Evolutionary conservation across 2,888 invertebrate species (phyloP).

Genomic region (Pseudococcus longispinus): DNA sequence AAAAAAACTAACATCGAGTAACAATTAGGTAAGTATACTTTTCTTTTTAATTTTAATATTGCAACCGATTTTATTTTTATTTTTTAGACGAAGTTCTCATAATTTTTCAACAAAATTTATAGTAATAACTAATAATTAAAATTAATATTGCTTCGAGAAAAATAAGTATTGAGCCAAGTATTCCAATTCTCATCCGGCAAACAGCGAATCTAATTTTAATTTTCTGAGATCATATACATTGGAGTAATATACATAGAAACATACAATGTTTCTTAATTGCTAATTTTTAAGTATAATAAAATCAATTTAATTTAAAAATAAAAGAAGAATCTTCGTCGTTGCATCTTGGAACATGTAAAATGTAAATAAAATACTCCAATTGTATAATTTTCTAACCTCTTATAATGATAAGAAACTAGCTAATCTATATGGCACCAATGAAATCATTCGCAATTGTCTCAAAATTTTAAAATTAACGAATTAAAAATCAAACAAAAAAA

Average conservation of each 20-base stretch:
- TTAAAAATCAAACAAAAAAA: neutral
- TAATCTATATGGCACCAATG: constrained; percentile 41
- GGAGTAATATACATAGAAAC: neutral
- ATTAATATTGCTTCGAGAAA: neutral
- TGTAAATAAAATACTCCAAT: neutral
- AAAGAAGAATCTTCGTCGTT: neutral
- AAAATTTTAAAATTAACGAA: neutral
- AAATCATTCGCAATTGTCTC: constrained; percentile 10
- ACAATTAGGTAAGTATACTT: neutral
- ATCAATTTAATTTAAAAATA: neutral
- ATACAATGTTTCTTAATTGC: neutral
- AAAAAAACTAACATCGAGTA: constrained; percentile 30
- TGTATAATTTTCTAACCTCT: neutral
- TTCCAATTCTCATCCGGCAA: neutral
- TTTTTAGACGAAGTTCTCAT: neutral
- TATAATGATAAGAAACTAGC: constrained; percentile 31
- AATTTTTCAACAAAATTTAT: neutral
- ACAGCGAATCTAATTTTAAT: neutral
- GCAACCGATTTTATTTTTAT: neutral
- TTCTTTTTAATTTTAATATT: neutral
- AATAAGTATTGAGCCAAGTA: neutral
- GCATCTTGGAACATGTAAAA: neutral
- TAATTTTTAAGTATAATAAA: neutral
- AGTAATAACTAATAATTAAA: neutral
- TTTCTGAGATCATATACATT: constrained; percentile 17